Conservation (phyloP, 1,140 invertebrate species). For the Gonioctena quinquepunctata region DNA sequence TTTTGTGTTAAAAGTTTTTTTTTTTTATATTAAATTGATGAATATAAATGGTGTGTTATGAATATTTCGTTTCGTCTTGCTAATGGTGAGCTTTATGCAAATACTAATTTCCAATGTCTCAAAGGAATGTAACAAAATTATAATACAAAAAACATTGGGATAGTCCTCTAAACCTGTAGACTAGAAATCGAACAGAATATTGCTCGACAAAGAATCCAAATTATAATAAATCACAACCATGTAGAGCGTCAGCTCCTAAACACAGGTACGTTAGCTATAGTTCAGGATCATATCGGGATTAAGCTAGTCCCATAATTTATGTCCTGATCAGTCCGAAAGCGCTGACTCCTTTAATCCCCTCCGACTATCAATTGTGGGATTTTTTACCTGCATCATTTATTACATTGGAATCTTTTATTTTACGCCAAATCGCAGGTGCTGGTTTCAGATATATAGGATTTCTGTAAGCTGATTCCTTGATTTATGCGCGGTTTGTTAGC, state of each 20-base stretch:
- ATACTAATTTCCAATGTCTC: too few relatives aligned
- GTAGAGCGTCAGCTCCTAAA: constrained; percentile 35
- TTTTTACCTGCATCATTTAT: constrained; percentile 50
- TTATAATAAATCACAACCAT: constrained; percentile 24
- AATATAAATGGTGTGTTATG: too few relatives aligned
- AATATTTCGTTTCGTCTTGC: too few relatives aligned
- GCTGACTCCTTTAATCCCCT: constrained; percentile 45
- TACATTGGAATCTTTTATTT: constrained; percentile 48
- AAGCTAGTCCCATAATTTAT: constrained; percentile 54
- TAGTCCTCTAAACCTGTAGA: constrained; percentile 1
- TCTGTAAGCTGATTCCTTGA: constrained; percentile 45
- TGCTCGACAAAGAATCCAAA: constrained; percentile 29
- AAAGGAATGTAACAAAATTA: too few relatives aligned
- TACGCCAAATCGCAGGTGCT: constrained; percentile 44
- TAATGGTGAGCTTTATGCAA: too few relatives aligned
- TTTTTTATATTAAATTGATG: too few relatives aligned
- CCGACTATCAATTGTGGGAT: constrained; percentile 55
- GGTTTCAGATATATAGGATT: constrained; percentile 20
- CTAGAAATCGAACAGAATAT: constrained; percentile 19
- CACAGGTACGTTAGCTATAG: constrained; percentile 48
- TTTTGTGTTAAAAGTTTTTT: too few relatives aligned
- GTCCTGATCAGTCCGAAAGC: constrained; percentile 42
- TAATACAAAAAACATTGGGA: too few relatives aligned
- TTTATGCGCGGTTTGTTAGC: constrained; percentile 41
- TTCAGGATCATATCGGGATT: constrained; percentile 51